phyloP scores from a whole-genome alignment of 2,113 vertebrate species.

The Platysteira castanea region DNA sequence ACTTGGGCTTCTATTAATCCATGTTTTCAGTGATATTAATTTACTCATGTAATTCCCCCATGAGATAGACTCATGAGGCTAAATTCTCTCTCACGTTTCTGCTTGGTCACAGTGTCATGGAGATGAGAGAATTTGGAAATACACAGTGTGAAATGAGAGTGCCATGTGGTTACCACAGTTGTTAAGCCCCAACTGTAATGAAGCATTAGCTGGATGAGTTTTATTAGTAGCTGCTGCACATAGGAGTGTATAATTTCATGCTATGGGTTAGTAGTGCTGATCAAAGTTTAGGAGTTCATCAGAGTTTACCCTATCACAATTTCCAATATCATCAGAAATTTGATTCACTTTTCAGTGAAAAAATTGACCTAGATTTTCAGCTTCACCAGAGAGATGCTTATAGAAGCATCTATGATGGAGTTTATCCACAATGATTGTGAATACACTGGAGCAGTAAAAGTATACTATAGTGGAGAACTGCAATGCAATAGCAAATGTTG shows the following conservation, averaged over 20 bases:
- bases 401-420: background rate
- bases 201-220: background rate
- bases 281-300: background rate
- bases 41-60: background rate
- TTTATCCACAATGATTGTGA: conserved; percentile 4
- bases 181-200: background rate
- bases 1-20: background rate
- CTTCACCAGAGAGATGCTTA: background rate
- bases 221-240: background rate
- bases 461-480: background rate
- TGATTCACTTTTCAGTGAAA: conserved; percentile 17
- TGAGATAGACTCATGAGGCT: background rate
- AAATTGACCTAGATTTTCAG: conserved; percentile 59
- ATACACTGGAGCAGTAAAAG: background rate
- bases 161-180: background rate
- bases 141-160: background rate
- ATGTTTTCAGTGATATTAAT: background rate
- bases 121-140: background rate
- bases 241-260: background rate
- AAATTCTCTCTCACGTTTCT: background rate
- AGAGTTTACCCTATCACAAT: background rate
- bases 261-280: background rate
- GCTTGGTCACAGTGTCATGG: background rate
- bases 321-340: conserved; percentile 40
- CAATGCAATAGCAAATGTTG: background rate